Evolutionary conservation across 2,888 invertebrate species (phyloP).

Genomic region (Lochmaea crataegi): DNA sequence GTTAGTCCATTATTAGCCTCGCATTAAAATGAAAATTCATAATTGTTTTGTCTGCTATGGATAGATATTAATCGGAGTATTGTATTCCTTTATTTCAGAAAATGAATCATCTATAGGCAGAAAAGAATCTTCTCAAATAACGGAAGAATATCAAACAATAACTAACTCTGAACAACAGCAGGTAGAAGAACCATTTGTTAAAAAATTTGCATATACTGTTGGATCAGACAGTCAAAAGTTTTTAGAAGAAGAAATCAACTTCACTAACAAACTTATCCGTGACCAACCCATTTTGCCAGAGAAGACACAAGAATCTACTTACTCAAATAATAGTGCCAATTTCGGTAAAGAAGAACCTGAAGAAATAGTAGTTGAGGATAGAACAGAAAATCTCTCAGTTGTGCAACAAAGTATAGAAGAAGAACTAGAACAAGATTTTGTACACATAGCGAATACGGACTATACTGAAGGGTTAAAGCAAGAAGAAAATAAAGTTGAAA

Average conservation of each 20-base stretch:
- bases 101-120: not conserved
- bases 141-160: slow-evolving; percentile 1
- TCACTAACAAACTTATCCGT: not conserved
- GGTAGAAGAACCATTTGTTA: slow-evolving; percentile 11
- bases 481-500: not conserved
- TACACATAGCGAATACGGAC: slow-evolving; percentile 7
- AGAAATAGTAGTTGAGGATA: not conserved
- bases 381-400: not conserved
- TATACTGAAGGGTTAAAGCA: not conserved
- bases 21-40: too few species aligned
- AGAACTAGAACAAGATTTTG: slow-evolving; percentile 1
- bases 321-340: not conserved
- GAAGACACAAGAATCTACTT: not conserved
- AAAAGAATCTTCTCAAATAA: not conserved
- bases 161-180: not conserved
- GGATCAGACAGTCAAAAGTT: not conserved
- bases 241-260: not conserved
- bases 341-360: not conserved
- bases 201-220: slow-evolving; percentile 13
- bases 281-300: not conserved
- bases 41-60: too few species aligned
- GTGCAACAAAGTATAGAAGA: not conserved
- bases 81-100: not conserved
- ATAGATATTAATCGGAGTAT: not conserved
- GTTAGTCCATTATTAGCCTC: too few species aligned